phyloP scores from a whole-genome alignment of 1,140 invertebrate species.

The Drosophila repleta region DNA sequence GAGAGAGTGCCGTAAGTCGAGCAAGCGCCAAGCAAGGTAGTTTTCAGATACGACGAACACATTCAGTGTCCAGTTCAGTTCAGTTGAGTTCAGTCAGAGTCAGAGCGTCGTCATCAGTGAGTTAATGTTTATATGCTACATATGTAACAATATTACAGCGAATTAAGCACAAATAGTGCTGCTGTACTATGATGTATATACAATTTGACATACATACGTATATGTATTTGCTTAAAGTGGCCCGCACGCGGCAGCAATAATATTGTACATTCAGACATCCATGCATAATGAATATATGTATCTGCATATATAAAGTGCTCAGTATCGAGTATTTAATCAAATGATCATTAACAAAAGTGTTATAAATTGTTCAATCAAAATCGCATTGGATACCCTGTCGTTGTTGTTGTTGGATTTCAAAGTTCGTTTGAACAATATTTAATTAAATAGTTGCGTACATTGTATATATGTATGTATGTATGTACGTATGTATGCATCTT shows the following conservation, averaged over 20 bases:
- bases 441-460: conserved; percentile 47
- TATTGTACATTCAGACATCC: conserved; percentile 1
- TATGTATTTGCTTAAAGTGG: conserved; percentile 10
- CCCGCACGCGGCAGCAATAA: conserved; percentile 11
- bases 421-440: conserved; percentile 15
- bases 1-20: conserved; percentile 12
- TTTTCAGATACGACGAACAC: conserved; percentile 50
- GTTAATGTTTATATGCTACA: conserved; percentile 76
- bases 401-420: conserved; percentile 19
- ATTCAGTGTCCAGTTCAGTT: conserved; percentile 65
- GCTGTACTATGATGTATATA: conserved; percentile 1
- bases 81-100: conserved; percentile 78
- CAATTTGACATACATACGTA: conserved; percentile 3
- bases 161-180: conserved; percentile 34
- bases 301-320: conserved; percentile 21
- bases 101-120: conserved; percentile 77
- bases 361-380: conserved; percentile 21
- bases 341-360: conserved; percentile 30
- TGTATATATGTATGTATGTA: conserved; percentile 7
- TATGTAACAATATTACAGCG: conserved; percentile 51
- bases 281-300: conserved; percentile 3
- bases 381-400: conserved; percentile 11
- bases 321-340: conserved; percentile 31
- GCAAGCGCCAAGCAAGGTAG: conserved; percentile 56
- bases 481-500: conserved; percentile 1